Conservation (phyloP, 2,888 invertebrate genomes). For the Capitulum mitella region DNA sequence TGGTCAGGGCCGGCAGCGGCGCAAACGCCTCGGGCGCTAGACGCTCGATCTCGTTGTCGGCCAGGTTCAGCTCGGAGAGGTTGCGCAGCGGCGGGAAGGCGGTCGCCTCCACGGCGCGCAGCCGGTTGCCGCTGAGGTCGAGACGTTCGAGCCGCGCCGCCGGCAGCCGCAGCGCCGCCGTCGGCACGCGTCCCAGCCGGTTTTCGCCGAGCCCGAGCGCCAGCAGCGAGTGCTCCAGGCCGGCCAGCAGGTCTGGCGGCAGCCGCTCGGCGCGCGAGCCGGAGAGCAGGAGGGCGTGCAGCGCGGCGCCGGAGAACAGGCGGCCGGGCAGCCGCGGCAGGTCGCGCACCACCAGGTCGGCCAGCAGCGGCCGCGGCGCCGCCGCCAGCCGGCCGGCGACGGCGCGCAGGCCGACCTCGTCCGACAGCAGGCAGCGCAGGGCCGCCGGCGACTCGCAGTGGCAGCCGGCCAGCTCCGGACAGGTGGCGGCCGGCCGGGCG, state of each 20-base stretch:
- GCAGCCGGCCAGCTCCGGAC: background rate
- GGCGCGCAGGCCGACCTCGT: background rate
- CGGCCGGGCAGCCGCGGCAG: background rate
- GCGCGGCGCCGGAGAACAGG: background rate
- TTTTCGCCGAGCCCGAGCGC: constrained; percentile 63
- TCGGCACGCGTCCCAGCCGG: constrained; percentile 55
- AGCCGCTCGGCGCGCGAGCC: background rate
- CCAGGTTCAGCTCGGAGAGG: constrained; percentile 34
- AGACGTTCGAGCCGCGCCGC: constrained; percentile 30
- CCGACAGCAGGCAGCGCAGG: background rate
- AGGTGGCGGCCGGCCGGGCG: no score
- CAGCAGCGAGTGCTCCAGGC: constrained; percentile 32
- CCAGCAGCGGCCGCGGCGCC: background rate
- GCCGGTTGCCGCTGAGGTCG: constrained; percentile 34
- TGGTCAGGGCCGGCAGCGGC: constrained; percentile 59
- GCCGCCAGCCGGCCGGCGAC: background rate
- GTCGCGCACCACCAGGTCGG: background rate
- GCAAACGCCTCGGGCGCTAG: constrained; percentile 55
- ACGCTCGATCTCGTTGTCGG: constrained; percentile 34
- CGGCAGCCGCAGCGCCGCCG: constrained; percentile 48
- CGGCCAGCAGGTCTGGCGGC: background rate
- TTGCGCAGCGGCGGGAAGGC: constrained; percentile 33
- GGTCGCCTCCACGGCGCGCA: constrained; percentile 29
- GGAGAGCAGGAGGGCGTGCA: background rate
- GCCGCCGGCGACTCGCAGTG: background rate